Evolutionary conservation across 1,140 invertebrate species (phyloP).

Genomic region (Drosophila guanche): DNA sequence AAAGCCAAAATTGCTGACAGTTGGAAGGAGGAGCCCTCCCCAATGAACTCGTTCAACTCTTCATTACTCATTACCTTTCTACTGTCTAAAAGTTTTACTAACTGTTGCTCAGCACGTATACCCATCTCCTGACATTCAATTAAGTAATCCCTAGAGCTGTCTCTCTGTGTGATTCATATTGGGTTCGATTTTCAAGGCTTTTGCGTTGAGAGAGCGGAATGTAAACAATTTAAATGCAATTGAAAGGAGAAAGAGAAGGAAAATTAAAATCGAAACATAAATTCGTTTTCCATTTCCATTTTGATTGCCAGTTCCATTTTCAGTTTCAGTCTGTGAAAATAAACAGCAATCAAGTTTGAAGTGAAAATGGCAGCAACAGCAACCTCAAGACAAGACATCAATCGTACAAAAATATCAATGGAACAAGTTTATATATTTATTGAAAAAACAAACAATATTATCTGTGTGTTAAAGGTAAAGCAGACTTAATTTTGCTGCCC

Average conservation of each 20-base stretch:
- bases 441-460: conserved; percentile 19
- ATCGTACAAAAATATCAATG: conserved; percentile 13
- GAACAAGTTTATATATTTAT: conserved; percentile 45
- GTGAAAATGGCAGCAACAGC: conserved; percentile 24
- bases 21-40: no score
- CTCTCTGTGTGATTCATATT: no score
- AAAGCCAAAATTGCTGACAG: no score
- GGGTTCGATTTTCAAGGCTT: conserved; percentile 5
- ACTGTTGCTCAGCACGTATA: no score
- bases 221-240: conserved; percentile 33
- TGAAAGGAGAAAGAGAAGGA: not conserved
- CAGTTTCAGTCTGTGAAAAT: conserved; percentile 23
- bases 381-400: conserved; percentile 28
- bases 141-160: conserved; percentile 15
- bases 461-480: conserved; percentile 24
- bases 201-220: not conserved
- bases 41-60: no score
- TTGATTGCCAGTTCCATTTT: conserved; percentile 29
- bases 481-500: conserved; percentile 35
- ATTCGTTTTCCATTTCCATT: conserved; percentile 36
- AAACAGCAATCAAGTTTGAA: conserved; percentile 27
- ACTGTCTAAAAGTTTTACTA: no score
- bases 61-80: no score
- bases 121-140: not conserved
- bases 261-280: conserved; percentile 10